Evolutionary conservation across 2,113 vertebrate species (phyloP), one percentile per base, ranked within the genome.

Genomic region (Vimba vimba): DNA sequence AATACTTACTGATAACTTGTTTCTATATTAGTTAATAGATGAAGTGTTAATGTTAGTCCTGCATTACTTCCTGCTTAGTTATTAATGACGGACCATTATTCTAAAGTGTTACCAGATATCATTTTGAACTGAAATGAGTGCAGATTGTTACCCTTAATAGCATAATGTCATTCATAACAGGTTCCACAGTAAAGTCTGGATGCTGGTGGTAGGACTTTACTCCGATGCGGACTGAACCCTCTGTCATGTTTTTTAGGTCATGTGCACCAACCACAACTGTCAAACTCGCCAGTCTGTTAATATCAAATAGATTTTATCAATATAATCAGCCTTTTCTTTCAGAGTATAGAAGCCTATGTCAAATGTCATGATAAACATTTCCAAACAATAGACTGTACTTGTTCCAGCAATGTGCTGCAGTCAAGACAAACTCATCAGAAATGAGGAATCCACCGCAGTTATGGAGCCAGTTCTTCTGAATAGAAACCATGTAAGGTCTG

Each of bases 361-460:
- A 55, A 52, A 76, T 19, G 0, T 19, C 13, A 25, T 8, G 0
- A 50, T 15, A 13, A 6, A 73, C 9, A 69, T 69, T 69, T 39
- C 4, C 10, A 45, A 43, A 45, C 11, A 74, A 45, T 25, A 45
- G 23, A 73, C 11, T 6, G 1, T 69, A 82, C 30, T 25, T 33
- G 0, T 50, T 4, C n/a, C 23, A 19, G 19, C 71, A 75, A 55
- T 75, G 73, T n/a, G 95, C 95, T 0, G 94, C 96, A 0, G 96
- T 95, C 92, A 96, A 89, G 64, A 96, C 92, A 10, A 95, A 96
- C 83, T 92, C 82, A 11, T 84, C 89, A 47, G 87, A 90, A 25
- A 97, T 87, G 52, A 96, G 93, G 0, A 90, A 90, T 0, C 91
- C 96, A 0, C 95, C 95, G 12, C 95, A 96, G 59, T 68, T 62